Evolutionary conservation across 2,113 vertebrate species (phyloP), one percentile per base, ranked within the genome.

Genomic region (Peromyscus maniculatus): DNA sequence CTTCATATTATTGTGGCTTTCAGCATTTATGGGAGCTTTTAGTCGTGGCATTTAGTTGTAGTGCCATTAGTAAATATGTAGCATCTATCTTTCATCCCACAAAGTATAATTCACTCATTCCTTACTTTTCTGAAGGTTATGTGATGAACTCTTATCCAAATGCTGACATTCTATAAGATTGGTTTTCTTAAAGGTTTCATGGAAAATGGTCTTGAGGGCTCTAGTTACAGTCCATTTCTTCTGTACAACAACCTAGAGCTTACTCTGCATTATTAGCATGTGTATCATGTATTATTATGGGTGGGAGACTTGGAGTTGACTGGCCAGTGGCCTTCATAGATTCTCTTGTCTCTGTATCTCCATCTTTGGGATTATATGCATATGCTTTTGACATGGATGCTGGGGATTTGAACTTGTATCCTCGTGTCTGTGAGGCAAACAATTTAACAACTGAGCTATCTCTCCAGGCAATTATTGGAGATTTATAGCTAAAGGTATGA

Each of bases 121-220:
- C 80, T 95, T 17, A 82, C 21, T 6, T 86, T 84, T 66, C 28
- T 74, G 46, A 13, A 59, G 64, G 2, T 7, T 24, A 91, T 4
- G 10, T 69, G 89, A 95, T 13, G 84, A 92, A 55, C 72, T 87
- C 17, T 89, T 46, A 31, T 69, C 10, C 21, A 95, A 94, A 33
- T 77, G 26, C 6, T 77, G 17, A 59, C 39, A 74, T 57, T 64
- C 39, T 31, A 11, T 31, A 26, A 83, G 79, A 26, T 49, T 80
- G 46, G 8, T 33, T 67, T 89, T 46, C 15, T 67, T 26, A 90
- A 33, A 88, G 15, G n/a, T 92, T n/a, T 90, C 64, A 22, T 33
- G 24, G 5, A 69, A 22, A 55, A 12, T 71, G 7, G n/a, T 13
- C 2, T 78, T 89, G 43, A 66, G 22, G 74, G 52, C 0, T 49